phyloP scores from a whole-genome alignment of 2,797 vertebrate genomes.

The Enteromius anoplus region DNA sequence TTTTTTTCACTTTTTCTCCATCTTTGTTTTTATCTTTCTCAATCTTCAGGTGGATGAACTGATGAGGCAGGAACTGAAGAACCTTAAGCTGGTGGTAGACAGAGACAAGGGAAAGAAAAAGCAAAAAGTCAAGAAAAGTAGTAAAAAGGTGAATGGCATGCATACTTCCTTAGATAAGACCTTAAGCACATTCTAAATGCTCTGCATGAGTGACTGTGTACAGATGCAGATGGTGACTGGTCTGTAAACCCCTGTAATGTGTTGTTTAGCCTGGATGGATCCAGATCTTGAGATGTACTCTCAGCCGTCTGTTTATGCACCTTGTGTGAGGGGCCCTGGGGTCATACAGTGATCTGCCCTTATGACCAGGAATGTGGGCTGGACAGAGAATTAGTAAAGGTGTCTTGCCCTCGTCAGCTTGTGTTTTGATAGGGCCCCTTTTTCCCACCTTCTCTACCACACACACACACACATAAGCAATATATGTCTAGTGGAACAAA shows the following conservation, averaged over 20 bases:
- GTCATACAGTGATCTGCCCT: slow-evolving; percentile 46
- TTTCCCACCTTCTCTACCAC: slow-evolving; percentile 46
- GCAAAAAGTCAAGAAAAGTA: slow-evolving; percentile 64
- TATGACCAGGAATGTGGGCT: slow-evolving; percentile 44
- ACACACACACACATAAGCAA: slow-evolving; percentile 15
- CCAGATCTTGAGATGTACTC: slow-evolving; percentile 1
- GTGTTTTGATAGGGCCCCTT: slow-evolving; percentile 52
- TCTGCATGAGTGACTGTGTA: slow-evolving; percentile 40
- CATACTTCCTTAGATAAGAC: slow-evolving; percentile 32
- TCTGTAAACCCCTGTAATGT: slow-evolving; percentile 20
- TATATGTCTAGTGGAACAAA: background rate
- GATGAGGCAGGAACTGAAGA: slow-evolving; percentile 80
- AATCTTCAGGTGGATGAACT: slow-evolving; percentile 77
- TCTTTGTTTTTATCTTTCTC: background rate
- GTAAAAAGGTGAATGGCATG: slow-evolving; percentile 71
- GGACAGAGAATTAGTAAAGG: slow-evolving; percentile 43
- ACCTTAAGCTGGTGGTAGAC: slow-evolving; percentile 76
- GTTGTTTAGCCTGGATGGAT: slow-evolving; percentile 36
- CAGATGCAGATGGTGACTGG: slow-evolving; percentile 34
- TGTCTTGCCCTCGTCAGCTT: slow-evolving; percentile 43
- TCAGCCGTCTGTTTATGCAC: slow-evolving; percentile 28
- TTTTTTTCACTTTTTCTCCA: background rate
- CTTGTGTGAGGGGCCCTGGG: slow-evolving; percentile 29
- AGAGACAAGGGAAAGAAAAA: slow-evolving; percentile 66
- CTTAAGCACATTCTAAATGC: slow-evolving; percentile 4